A percentile compares a stretch with the other conserved stretches of the same genome.
These are phyloP conservation scores for Syrrhaptes paradoxus DNA, from an alignment of 2,113 vertebrate genomes.

Conservation along the genomic window DNA sequence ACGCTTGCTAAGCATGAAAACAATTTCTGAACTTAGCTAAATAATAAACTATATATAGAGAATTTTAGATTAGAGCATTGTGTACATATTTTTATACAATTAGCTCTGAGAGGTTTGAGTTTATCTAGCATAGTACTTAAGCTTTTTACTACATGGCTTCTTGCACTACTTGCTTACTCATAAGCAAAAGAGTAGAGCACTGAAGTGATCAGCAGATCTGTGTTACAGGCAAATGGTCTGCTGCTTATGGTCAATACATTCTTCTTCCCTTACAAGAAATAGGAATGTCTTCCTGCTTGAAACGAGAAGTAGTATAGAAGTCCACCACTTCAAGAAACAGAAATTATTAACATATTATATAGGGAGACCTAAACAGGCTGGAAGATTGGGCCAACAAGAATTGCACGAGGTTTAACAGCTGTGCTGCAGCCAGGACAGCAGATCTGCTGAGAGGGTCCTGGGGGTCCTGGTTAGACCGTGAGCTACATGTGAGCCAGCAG, in stretches of 20 bases:
- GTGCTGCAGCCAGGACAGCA: background rate
- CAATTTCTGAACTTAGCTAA: background rate
- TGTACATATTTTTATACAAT: background rate
- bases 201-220: background rate
- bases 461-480: background rate
- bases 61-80: background rate
- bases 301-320: background rate
- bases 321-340: background rate
- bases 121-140: background rate
- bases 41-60: background rate
- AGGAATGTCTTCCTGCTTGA: background rate
- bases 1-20: background rate
- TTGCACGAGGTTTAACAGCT: rapidly evolving
- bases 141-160: background rate
- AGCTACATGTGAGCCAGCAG: background rate
- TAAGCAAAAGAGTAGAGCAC: background rate
- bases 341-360: background rate
- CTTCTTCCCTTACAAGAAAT: background rate
- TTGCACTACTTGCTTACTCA: background rate
- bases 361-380: background rate
- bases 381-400: background rate
- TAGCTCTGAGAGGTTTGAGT: background rate
- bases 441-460: background rate
- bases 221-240: background rate
- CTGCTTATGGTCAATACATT: background rate